Base-by-base conservation (phyloP, 1,140 invertebrate genomes). In the Hydropsyche tenuis region DNA sequence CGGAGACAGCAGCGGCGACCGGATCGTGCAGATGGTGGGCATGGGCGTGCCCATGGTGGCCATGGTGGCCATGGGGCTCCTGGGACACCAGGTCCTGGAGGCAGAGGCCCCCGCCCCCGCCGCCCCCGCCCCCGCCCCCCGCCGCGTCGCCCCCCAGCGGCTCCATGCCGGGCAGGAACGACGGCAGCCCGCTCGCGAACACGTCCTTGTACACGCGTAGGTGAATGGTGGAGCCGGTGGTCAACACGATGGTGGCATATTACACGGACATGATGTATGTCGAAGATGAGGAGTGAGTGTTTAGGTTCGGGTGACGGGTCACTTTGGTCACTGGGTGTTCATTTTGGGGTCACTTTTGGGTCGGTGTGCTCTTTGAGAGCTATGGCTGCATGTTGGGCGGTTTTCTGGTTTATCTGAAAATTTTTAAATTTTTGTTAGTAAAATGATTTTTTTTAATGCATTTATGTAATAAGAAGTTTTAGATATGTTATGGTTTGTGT, bases 51-150 rank as follows among this genome's bases (percentile, higher is more conserved):
- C 80, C 73, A 63, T 74, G 66, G 9, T 84, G 81, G 75, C 86
- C 84, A 78, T 66, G 80, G 79, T 88, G 87, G 79, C 83, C 82
- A 65, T 84, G 86, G 78, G 82, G 83, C 63, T 87, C 83, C 69
- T 86, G 82, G 75, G 81, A 77, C 25, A 91, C 90, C 77, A 93
- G 85, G 82, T 93, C 91, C 80, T 92, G 91, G 37, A 93, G 88
- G 78, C 91, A 92, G 14, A 93, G 84, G 48, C 90, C 87, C 81
- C 85, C 86, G 86, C 89, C 87, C 9, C 30, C 84, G 18, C 27
- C 65, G 81, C 81, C 84, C 84, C 83, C 87, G 85, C 85, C 85
- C 83, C 81, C 87, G 84, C 84, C 89, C 86, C 86, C 88, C 81
- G 84, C 88, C 88, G 81, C 84, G 18, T 43, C 65, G 81, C 81